These are phyloP conservation scores for Pitta sordida DNA, from an alignment of 2,113 vertebrate species.

Conservation along the genomic window DNA sequence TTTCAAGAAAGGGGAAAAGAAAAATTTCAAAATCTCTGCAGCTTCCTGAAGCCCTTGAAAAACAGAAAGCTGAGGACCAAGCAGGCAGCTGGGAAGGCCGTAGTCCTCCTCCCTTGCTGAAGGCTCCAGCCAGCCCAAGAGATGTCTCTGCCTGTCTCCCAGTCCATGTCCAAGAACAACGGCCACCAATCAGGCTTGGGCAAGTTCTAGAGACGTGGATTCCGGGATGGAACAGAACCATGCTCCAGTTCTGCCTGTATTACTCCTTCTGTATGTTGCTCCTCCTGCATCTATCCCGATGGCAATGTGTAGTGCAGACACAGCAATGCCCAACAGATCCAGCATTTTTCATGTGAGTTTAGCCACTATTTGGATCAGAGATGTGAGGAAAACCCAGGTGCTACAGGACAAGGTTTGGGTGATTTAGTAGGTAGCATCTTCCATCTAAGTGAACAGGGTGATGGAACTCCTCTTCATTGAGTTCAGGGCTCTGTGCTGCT, in stretches of 20 bases:
- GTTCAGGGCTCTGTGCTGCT: neutral
- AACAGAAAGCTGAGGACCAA: neutral
- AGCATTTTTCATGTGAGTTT: neutral
- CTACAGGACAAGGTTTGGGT: neutral
- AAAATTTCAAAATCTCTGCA: neutral
- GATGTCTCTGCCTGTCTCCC: neutral
- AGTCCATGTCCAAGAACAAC: neutral
- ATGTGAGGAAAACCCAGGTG: neutral
- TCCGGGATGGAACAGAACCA: neutral
- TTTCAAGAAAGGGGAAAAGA: neutral
- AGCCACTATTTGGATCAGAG: neutral
- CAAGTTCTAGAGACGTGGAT: neutral
- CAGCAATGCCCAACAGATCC: neutral
- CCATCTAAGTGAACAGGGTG: neutral
- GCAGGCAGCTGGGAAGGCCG: neutral
- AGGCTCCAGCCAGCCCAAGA: neutral
- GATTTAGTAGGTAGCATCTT: neutral
- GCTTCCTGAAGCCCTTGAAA: neutral
- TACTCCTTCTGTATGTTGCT: neutral
- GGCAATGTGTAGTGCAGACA: neutral
- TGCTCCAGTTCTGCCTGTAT: neutral
- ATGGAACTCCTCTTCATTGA: neutral
- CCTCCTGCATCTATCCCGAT: neutral
- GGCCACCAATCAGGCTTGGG: accelerated
- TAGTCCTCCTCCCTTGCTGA: neutral